Conservation (phyloP, 2,113 vertebrate genomes). For the Melanocharis versteri region DNA sequence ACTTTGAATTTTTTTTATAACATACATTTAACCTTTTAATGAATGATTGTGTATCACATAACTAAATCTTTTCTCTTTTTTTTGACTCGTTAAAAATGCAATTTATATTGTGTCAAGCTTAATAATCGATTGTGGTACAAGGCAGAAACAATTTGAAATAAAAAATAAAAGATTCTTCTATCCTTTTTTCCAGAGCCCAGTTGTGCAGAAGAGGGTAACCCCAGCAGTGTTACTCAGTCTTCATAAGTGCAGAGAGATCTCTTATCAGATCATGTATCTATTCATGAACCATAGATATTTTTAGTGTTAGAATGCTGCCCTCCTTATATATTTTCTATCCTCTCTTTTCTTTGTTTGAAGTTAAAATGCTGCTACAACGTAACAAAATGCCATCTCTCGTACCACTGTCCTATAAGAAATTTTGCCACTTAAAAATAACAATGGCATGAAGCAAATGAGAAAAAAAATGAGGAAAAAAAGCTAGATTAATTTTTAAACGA, state of each 20-base stretch:
- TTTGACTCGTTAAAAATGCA: neutral
- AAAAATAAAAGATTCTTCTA: neutral
- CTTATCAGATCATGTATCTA: neutral
- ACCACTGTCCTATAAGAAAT: neutral
- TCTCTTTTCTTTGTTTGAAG: neutral
- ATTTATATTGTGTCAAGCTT: neutral
- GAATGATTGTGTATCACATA: neutral
- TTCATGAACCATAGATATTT: neutral
- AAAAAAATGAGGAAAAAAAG: neutral
- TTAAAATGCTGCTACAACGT: neutral
- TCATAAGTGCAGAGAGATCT: neutral
- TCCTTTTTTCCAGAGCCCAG: neutral
- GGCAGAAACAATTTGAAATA: neutral
- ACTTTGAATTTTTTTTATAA: neutral
- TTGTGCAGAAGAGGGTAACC: neutral
- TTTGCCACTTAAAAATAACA: neutral
- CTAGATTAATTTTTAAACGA: neutral
- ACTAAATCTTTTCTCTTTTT: neutral
- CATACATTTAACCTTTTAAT: neutral
- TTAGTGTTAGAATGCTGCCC: neutral
- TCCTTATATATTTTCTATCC: neutral
- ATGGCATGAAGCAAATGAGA: neutral
- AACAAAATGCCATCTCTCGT: neutral
- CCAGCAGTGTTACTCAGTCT: neutral
- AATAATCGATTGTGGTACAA: neutral